Percentiles rank a stretch among this genome's conserved stretches.
phyloP scores from a whole-genome alignment of 2,113 vertebrate species.

The Thalassarche chlororhynchos region DNA sequence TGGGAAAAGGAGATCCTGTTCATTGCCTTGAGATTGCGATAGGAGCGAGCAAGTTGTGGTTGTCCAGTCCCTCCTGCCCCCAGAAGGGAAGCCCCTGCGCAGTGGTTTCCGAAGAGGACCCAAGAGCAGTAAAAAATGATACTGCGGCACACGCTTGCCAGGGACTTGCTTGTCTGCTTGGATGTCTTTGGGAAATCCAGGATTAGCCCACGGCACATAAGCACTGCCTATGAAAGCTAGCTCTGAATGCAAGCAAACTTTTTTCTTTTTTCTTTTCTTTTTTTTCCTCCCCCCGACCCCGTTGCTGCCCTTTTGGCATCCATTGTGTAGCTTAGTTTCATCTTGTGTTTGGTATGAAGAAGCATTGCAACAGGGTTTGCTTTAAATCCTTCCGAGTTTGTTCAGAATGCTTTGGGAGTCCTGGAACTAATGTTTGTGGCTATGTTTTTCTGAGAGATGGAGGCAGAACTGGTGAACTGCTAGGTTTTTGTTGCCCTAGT shows the following conservation, averaged over 20 bases:
- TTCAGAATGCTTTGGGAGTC: neutral
- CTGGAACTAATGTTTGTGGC: neutral
- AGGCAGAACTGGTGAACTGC: neutral
- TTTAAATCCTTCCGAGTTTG: neutral
- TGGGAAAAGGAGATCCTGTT: neutral
- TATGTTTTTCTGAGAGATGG: neutral
- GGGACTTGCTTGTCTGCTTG: neutral
- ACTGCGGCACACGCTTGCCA: rapidly evolving
- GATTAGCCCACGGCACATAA: rapidly evolving
- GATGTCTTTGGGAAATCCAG: neutral
- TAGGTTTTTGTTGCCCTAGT: neutral
- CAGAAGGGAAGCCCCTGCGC: neutral
- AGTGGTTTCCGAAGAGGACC: neutral
- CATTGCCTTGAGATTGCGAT: rapidly evolving
- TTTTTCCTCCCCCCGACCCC: rapidly evolving
- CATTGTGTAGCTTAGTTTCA: neutral
- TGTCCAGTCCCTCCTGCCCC: neutral
- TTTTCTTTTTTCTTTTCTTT: too few species aligned
- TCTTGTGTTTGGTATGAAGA: neutral
- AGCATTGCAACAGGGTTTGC: neutral
- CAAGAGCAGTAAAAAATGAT: too few species aligned
- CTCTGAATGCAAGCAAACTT: too few species aligned
- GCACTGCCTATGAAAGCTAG: neutral
- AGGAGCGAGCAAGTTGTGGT: rapidly evolving
- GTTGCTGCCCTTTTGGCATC: neutral